A percentile compares a stretch with the other conserved stretches of the same genome.
Evolutionary conservation across 2,113 vertebrate species (phyloP).

Genomic region (rabbit (Oryctolagus cuniculus)): mOryCun1.1 NC_091440.1:97550501-97551000

Average conservation of each 20-base stretch:
- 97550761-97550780: background rate
- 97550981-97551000: background rate
- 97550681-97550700: background rate
- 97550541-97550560: too few species aligned
- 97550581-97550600: too few species aligned
- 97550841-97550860: background rate
- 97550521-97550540: too few species aligned
- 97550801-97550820: background rate
- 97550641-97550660: too few species aligned
- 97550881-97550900: background rate
- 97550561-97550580: too few species aligned
- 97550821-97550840: background rate
- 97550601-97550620: too few species aligned
- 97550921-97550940: background rate
- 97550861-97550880: background rate
- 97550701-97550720: background rate
- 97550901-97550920: background rate
- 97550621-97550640: too few species aligned
- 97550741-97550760: too few species aligned
- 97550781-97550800: background rate
- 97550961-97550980: background rate
- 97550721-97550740: background rate
- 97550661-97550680: too few species aligned
- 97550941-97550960: background rate
- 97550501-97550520: too few species aligned